Base-by-base conservation (phyloP, 2,888 invertebrate genomes). In the Eurois occulta region DNA sequence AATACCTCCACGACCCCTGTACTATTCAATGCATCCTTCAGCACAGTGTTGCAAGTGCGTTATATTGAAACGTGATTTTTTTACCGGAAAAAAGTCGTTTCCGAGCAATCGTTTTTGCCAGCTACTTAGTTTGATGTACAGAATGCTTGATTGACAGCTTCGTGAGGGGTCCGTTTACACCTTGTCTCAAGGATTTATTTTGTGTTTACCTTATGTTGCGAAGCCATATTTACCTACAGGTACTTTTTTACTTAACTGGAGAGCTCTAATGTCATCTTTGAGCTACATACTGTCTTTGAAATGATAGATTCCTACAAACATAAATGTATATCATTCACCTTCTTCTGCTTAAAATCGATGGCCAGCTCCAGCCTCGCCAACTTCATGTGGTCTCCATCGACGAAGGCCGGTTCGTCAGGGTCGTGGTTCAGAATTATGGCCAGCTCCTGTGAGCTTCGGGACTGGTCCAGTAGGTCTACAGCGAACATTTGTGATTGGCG, bases 371-470 rank as follows among this genome's bases (percentile, higher is more conserved):
- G 96, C 70, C 99, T 97, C 1, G 98, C 98, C 69, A 99, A 96
- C 89, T 98, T 97, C 98, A 99, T 99, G 83, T 98, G 98, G 86
- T 98, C 98, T 0, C 98, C 98, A 5, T 98, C 98, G 84, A 98
- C 97, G 90, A 98, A 98, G 1, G 97, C 97, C 0, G 97, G 97
- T 80, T 97, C 97, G 4, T 98, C 98, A 0, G 98, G 98, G 92
- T 99, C 99, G 91, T 99, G 98, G 95, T 99, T 99, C 35, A 99
- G 97, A 80, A 99, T 98, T 69, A 99, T 98, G 82, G 99, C 99
- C 90, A 99, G 95, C 95, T 99, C 99, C 86, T 98, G 98, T 0
- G 99, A 99, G 84, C 99, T 99, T 87, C 99, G 97, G 0, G 99
- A 98, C 94, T 99, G 99, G 90, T 99, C 98, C 74, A 99, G 94